phyloP scores from a whole-genome alignment of 2,113 vertebrate species.

The Triplophysa dalaica region DNA sequence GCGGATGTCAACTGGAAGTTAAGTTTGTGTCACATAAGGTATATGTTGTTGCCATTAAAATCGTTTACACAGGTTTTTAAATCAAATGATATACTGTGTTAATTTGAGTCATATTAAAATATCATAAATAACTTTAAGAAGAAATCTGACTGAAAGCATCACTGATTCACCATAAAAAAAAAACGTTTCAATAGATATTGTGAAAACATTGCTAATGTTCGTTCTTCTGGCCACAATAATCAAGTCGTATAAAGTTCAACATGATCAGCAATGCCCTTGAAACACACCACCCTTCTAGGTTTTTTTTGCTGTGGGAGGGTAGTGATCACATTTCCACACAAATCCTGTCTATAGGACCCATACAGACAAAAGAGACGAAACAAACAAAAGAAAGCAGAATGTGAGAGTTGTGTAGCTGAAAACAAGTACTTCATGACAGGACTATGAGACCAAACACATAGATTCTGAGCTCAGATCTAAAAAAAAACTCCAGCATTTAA shows the following conservation, averaged over 20 bases:
- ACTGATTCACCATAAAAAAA: no score
- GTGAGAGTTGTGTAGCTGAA: constrained; percentile 24
- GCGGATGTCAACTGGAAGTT: no score
- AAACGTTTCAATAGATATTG: no score
- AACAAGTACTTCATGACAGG: constrained; percentile 14
- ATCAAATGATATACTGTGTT: no score
- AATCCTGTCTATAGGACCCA: neutral
- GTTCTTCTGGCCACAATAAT: no score
- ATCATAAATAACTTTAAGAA: no score
- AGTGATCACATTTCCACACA: constrained; percentile 20
- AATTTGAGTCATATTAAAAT: no score
- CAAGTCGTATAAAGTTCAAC: neutral
- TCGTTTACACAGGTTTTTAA: no score
- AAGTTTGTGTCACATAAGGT: no score
- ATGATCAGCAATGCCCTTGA: constrained; percentile 1
- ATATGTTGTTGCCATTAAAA: no score
- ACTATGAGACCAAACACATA: neutral
- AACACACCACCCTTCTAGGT: neutral
- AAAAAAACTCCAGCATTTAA: constrained; percentile 3
- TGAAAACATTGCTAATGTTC: no score
- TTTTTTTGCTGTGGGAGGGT: neutral
- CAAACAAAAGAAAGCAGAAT: constrained; percentile 2
- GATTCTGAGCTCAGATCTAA: neutral
- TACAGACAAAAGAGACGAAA: constrained; percentile 7
- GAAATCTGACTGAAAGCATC: no score